These are phyloP conservation scores for Myrmecobius fasciatus DNA, from an alignment of 2,113 vertebrate species.

Conservation along the genomic window DNA sequence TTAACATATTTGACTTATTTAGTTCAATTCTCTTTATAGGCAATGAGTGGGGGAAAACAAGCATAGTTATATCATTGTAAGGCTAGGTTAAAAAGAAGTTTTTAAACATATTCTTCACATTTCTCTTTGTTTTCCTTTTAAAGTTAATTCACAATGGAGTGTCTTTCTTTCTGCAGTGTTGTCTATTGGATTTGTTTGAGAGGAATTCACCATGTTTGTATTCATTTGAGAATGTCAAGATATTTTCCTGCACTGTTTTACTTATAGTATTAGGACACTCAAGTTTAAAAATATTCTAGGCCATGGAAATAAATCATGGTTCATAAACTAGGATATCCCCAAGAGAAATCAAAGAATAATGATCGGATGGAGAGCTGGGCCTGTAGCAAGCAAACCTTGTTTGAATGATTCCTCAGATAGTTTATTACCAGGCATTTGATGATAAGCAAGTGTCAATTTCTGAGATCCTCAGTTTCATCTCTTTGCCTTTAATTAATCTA, in stretches of 20 bases:
- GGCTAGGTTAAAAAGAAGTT: background rate
- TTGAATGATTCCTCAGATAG: no score
- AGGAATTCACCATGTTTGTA: no score
- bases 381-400: no score
- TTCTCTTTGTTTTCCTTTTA: conserved; percentile 8
- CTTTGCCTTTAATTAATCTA: no score
- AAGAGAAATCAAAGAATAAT: no score
- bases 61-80: conserved; percentile 36
- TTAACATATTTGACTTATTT: conserved; percentile 83
- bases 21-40: conserved; percentile 77
- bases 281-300: background rate
- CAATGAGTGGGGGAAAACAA: conserved; percentile 66
- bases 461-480: no score
- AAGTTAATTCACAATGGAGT: background rate
- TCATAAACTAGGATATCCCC: background rate
- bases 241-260: background rate
- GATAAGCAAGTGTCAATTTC: no score
- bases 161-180: conserved; percentile 1
- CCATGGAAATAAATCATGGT: background rate
- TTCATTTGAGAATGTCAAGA: no score
- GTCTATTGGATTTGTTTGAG: background rate
- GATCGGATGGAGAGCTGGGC: no score
- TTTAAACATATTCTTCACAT: conserved; percentile 28
- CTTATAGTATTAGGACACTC: conserved; percentile 23
- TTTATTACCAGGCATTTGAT: no score